These are phyloP conservation scores for Mesorhabditis spiculigera DNA, from an alignment of 2,888 invertebrate species.

Conservation along the genomic window DNA sequence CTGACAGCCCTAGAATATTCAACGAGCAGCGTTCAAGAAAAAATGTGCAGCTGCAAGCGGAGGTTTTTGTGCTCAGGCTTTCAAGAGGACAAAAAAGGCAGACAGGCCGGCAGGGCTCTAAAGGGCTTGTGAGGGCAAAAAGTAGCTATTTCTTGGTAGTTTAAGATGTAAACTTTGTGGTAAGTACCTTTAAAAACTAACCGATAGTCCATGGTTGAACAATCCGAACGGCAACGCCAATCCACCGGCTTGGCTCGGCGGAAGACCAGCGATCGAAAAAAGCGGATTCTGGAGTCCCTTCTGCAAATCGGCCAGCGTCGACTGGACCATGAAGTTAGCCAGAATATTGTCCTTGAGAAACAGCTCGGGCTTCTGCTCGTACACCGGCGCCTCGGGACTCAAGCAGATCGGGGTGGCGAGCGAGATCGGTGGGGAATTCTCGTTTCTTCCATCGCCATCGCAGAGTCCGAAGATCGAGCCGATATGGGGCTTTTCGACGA, in stretches of 20 bases:
- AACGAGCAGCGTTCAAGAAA: too few relatives aligned
- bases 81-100: too few relatives aligned
- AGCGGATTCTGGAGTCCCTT: not conserved
- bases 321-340: not conserved
- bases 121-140: too few relatives aligned
- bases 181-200: constrained; percentile 1
- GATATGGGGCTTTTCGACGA: constrained; percentile 31
- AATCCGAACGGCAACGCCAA: not conserved
- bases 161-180: not conserved
- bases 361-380: constrained; percentile 9
- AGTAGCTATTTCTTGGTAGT: too few relatives aligned
- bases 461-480: constrained; percentile 42
- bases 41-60: too few relatives aligned
- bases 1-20: too few relatives aligned
- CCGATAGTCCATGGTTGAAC: not conserved
- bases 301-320: constrained; percentile 5
- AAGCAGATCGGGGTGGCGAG: constrained; percentile 2
- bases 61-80: too few relatives aligned
- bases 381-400: constrained; percentile 3
- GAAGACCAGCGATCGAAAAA: constrained; percentile 4
- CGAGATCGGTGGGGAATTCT: not conserved
- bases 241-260: not conserved
- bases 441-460: constrained; percentile 17
- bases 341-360: constrained; percentile 5
- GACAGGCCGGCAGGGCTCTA: too few relatives aligned